Evolutionary conservation across 2,113 vertebrate genomes (phyloP).

Genomic region (Herpailurus yagouaroundi): DNA sequence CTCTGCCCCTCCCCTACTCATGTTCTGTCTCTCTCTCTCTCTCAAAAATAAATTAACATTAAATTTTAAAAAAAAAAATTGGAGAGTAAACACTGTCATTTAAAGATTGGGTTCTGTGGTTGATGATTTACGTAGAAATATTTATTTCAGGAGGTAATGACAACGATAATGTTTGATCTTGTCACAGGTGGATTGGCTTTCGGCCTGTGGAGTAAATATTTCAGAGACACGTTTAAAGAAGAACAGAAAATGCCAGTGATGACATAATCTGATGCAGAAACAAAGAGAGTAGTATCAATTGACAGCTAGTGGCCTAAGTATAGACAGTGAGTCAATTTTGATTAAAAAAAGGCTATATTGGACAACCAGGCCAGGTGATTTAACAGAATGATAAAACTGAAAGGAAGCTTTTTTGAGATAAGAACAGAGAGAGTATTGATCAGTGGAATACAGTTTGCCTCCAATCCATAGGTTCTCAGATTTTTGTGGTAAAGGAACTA

Average conservation of each 20-base stretch:
- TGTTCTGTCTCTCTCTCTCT: too few relatives aligned
- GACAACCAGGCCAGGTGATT: neutral
- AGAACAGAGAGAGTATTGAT: neutral
- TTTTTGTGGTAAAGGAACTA: neutral
- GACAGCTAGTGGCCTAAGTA: neutral
- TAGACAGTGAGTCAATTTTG: neutral
- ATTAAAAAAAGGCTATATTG: neutral
- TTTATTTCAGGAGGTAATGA: neutral
- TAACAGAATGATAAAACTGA: neutral
- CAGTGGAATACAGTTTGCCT: neutral
- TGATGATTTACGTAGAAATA: neutral
- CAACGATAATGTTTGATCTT: neutral
- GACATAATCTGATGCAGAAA: neutral
- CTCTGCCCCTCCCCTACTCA: too few relatives aligned
- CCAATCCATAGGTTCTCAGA: neutral
- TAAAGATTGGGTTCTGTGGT: neutral
- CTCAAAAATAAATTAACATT: too few relatives aligned
- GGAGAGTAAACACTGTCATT: accelerated
- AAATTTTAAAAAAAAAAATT: too few relatives aligned
- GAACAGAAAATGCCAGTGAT: neutral
- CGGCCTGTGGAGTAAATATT: neutral
- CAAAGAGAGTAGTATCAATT: neutral
- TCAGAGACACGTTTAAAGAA: neutral
- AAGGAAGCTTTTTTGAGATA: neutral
- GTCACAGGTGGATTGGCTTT: neutral